Base-by-base conservation (phyloP, 2,888 invertebrate species). In the Melanargia galathea region DNA sequence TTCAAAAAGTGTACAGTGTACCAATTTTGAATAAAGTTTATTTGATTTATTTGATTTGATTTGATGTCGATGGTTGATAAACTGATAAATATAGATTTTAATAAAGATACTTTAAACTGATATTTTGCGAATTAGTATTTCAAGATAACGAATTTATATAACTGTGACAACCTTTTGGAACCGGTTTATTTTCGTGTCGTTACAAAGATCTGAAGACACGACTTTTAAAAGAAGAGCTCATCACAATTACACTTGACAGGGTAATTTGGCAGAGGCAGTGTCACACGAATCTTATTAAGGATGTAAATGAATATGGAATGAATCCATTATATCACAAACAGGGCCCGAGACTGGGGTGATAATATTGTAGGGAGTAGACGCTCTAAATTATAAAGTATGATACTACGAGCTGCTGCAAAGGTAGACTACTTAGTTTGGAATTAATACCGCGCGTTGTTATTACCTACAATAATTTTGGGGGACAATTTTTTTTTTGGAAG, bases 251-350 rank as follows among this genome's bases (percentile, higher is more conserved):
- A 84, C 86, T 85, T 87, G 90, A 90, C 90, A 84, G 84, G 81
- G 79, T 85, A 86, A 87, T 88, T 87, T 80, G 73, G 78, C 76
- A 79, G 77, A 79, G 87, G 77, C 83, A 76, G 77, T 80, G 84
- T 84, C 84, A 81, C 75, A 78, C 78, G 85, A 78, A 87, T 88
- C 90, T 90, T 83, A 87, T 90, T 90, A 90, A 76, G 75, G 81
- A 87, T 90, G 90, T 85, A 90, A 91, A 91, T 90, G 88, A 90
- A 88, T 89, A 87, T 86, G 85, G 87, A 90, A 90, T 90, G 89
- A 91, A 89, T 87, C 89, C 87, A 91, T 90, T 91, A 90, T 87
- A 86, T 85, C 82, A 75, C 87, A 89, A 91, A 90, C 88, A 90
- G 85, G 82, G 76, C 76, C 71, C 77, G 78, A 79, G 76, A 71